phyloP scores from a whole-genome alignment of 2,888 invertebrate species.

The Amphipoea lucens region DNA sequence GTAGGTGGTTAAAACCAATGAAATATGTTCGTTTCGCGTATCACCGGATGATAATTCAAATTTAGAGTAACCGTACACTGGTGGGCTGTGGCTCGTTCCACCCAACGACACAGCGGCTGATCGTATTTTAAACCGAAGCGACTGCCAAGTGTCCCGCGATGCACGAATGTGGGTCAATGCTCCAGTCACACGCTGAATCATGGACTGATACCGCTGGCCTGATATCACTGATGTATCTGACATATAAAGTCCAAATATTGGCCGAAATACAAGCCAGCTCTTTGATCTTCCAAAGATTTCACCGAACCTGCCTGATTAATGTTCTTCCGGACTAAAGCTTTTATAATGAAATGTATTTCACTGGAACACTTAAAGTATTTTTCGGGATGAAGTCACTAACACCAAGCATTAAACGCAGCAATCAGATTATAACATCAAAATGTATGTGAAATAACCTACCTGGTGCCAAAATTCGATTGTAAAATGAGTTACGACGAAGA shows the following conservation, averaged over 20 bases:
- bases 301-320: conserved; percentile 37
- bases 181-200: conserved; percentile 79
- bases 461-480: conserved; percentile 1
- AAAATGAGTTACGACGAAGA: neutral
- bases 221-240: conserved; percentile 53
- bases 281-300: conserved; percentile 57
- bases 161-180: conserved; percentile 86
- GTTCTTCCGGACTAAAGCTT: conserved; percentile 39
- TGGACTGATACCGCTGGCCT: conserved; percentile 60
- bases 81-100: conserved; percentile 37
- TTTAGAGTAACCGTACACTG: conserved; percentile 66
- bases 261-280: conserved; percentile 38
- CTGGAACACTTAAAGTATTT: conserved; percentile 21
- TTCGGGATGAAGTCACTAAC: neutral
- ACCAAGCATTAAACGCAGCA: neutral
- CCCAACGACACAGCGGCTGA: conserved; percentile 64
- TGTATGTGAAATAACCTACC: neutral
- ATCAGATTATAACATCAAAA: neutral
- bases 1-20: conserved; percentile 16
- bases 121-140: conserved; percentile 81
- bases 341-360: conserved; percentile 29
- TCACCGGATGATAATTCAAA: conserved; percentile 62
- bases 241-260: conserved; percentile 58
- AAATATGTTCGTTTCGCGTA: conserved; percentile 42
- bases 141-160: conserved; percentile 85